Conservation (phyloP, 2,113 vertebrate genomes). For the Mirza zaza region DNA sequence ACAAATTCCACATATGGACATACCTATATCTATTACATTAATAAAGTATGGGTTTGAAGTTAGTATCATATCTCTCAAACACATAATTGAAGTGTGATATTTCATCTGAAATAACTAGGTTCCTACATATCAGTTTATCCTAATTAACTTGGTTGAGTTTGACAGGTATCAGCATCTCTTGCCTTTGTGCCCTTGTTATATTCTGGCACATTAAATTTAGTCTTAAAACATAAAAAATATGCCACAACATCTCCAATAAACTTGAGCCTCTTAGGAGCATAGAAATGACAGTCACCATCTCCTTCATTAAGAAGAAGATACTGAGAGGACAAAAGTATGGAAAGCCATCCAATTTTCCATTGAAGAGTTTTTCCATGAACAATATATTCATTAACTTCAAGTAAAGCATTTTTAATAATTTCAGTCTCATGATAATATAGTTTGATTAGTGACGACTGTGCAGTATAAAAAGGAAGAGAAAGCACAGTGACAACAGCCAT, state of each 20-base stretch:
- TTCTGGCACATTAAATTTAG: slow-evolving; percentile 53
- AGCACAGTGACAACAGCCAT: background rate
- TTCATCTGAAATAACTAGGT: slow-evolving; percentile 58
- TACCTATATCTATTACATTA: slow-evolving; percentile 22
- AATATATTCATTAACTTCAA: background rate
- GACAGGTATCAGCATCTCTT: slow-evolving; percentile 52
- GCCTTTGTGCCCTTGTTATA: slow-evolving; percentile 46
- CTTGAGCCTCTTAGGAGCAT: background rate
- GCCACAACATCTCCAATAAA: slow-evolving; percentile 8
- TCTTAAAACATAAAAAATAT: slow-evolving; percentile 47
- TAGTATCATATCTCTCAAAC: slow-evolving; percentile 36
- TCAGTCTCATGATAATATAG: background rate
- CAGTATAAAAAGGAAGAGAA: background rate
- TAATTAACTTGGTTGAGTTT: slow-evolving; percentile 58
- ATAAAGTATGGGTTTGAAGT: slow-evolving; percentile 17
- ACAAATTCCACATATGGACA: background rate
- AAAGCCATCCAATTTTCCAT: background rate
- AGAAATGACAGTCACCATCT: background rate
- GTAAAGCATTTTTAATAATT: background rate
- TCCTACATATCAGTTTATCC: slow-evolving; percentile 30
- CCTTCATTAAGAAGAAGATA: slow-evolving; percentile 29
- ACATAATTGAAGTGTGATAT: slow-evolving; percentile 56
- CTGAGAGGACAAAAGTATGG: background rate
- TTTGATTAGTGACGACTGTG: background rate
- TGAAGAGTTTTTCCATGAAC: slow-evolving; percentile 2